Conservation (phyloP, 2,888 invertebrate species). For the Pollenia griseotomentosa region DNA sequence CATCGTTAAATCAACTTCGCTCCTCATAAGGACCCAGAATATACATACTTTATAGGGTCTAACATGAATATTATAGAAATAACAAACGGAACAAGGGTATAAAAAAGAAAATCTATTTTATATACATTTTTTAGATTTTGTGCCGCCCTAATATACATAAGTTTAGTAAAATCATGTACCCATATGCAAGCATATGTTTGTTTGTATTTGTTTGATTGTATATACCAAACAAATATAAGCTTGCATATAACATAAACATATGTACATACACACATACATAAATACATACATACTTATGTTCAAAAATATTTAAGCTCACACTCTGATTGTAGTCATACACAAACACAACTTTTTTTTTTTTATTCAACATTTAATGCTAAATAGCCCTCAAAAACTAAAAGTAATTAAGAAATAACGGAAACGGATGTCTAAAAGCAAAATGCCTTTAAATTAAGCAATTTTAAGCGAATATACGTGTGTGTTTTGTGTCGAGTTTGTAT, state of each 20-base stretch:
- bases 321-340: neutral
- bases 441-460: conserved; percentile 60
- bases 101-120: too few relatives aligned
- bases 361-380: conserved; percentile 31
- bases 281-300: neutral
- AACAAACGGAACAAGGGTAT: too few relatives aligned
- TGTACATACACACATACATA: neutral
- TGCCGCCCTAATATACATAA: too few relatives aligned
- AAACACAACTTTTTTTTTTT: neutral
- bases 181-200: too few relatives aligned
- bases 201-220: too few relatives aligned
- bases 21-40: too few relatives aligned
- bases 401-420: conserved; percentile 70
- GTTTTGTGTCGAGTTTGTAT: conserved; percentile 23
- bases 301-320: neutral
- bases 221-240: neutral
- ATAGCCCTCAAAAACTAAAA: conserved; percentile 61
- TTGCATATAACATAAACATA: neutral
- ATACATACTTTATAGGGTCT: too few relatives aligned
- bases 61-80: too few relatives aligned
- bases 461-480: neutral
- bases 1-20: too few relatives aligned
- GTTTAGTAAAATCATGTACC: too few relatives aligned
- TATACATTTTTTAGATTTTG: too few relatives aligned
- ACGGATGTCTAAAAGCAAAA: conserved; percentile 64